phyloP scores from a whole-genome alignment of 2,888 invertebrate genomes.

The Eledona agricola region DNA sequence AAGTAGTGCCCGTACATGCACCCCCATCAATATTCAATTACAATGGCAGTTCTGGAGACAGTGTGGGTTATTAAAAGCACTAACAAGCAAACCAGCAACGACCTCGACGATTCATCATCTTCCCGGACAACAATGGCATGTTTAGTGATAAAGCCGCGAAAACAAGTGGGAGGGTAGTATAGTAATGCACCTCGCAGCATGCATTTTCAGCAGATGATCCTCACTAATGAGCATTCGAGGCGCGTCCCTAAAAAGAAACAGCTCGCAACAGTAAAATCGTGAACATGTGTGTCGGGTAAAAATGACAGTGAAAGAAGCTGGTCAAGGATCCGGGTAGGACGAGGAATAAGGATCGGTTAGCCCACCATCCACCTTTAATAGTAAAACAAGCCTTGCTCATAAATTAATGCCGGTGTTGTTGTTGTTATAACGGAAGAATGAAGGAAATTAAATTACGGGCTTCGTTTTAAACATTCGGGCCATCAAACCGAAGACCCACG shows the following conservation, averaged over 20 bases:
- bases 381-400: conserved; percentile 35
- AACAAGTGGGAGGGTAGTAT: conserved; percentile 32
- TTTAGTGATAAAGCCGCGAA: conserved; percentile 30
- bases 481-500: conserved; percentile 16
- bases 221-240: conserved; percentile 23
- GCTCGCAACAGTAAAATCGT: not conserved
- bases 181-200: conserved; percentile 16
- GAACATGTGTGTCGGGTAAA: conserved; percentile 23
- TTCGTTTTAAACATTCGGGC: conserved; percentile 13
- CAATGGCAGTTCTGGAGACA: conserved; percentile 30
- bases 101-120: conserved; percentile 36
- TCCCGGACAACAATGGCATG: conserved; percentile 32
- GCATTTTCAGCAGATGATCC: conserved; percentile 13
- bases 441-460: conserved; percentile 5
- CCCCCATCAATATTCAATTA: conserved; percentile 35
- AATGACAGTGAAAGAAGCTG: conserved; percentile 22
- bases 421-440: conserved; percentile 12
- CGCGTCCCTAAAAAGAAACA: conserved; percentile 14
- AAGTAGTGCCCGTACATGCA: conserved; percentile 10
- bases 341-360: conserved; percentile 47
- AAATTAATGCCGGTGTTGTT: conserved; percentile 10
- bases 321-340: conserved; percentile 52
- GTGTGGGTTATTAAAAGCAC: conserved; percentile 35
- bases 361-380: conserved; percentile 49
- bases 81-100: conserved; percentile 28